Evolutionary conservation across 2,113 vertebrate genomes (phyloP).

Genomic region (Pionites leucogaster): DNA sequence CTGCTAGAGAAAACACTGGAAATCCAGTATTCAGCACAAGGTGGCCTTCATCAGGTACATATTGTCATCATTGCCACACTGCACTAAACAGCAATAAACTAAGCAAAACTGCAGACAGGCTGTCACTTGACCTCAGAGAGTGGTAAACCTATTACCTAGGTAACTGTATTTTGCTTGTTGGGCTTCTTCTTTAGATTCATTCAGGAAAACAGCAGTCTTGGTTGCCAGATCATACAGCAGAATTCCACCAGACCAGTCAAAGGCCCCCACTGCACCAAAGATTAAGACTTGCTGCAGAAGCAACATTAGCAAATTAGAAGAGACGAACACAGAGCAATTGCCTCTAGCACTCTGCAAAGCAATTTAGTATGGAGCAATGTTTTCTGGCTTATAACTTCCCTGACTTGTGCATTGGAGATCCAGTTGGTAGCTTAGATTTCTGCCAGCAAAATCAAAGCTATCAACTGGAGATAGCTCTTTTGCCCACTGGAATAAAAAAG

Average conservation of each 20-base stretch:
- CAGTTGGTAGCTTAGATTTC: neutral
- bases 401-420: neutral
- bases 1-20: neutral
- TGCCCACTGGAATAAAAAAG: neutral
- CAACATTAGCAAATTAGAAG: neutral
- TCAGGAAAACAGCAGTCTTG: neutral
- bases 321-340: neutral
- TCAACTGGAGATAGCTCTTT: neutral
- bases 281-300: conserved; percentile 42
- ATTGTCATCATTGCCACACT: neutral
- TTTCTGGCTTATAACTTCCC: neutral
- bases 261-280: neutral
- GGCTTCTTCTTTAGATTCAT: neutral
- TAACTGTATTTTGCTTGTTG: neutral
- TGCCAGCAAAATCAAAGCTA: neutral
- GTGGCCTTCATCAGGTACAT: neutral
- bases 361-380: neutral
- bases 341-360: neutral
- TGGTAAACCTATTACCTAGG: neutral
- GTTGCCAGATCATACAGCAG: neutral
- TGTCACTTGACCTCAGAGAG: neutral
- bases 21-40: neutral
- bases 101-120: neutral
- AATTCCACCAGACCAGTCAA: neutral
- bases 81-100: neutral